Evolutionary conservation across 2,113 vertebrate genomes (phyloP), one percentile per base, ranked within the genome.

Genomic region (Saccopteryx bilineata): DNA sequence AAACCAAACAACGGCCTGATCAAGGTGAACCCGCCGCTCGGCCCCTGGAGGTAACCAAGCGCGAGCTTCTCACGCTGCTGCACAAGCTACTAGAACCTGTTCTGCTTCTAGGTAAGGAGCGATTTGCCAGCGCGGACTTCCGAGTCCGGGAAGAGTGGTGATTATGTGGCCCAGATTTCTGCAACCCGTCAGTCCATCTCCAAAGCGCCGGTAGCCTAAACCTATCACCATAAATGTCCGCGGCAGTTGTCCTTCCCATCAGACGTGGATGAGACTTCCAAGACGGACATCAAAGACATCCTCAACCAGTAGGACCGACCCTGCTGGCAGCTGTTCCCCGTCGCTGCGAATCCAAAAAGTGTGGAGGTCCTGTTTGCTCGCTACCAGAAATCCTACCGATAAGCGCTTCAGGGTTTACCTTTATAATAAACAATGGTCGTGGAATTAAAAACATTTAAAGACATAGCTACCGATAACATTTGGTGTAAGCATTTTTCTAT

Each of bases 311-410:
- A 99, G 11, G 99, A 99, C 95, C 98, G 98, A 99, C 99, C 97
- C 98, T 99, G 96, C 98, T 99, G 97, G 99, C 99, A 21, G 99
- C 99, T 56, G 99, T 99, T 96, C 99, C 99, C 78, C 99, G 99
- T 87, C 99, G 99, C 97, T 99, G 99, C 65, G 99, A 99, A 97
- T 99, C 99, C 98, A 99, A 99, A 98, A 99, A 99, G 97, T 99
- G 99, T 60, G 99, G 99, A 98, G 99, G 99, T 98, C 99, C 99
- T 98, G 99, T 99, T 98, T 96, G 99, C 99, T 1, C 99, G 99
- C 98, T 99, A 99, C 99, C 99, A 99, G 99, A 99, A 99, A 98
- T 99, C 99, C 96, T 99, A 99, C 98, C 99, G 99, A 99, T 99
- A 99, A 99, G 95, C 89, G 96, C 98, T 14, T 15, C 61, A 50